Evolutionary conservation across 2,797 vertebrate species (phyloP), one percentile per base, ranked within the genome.

Genomic region (Cheirogaleus major): DNA sequence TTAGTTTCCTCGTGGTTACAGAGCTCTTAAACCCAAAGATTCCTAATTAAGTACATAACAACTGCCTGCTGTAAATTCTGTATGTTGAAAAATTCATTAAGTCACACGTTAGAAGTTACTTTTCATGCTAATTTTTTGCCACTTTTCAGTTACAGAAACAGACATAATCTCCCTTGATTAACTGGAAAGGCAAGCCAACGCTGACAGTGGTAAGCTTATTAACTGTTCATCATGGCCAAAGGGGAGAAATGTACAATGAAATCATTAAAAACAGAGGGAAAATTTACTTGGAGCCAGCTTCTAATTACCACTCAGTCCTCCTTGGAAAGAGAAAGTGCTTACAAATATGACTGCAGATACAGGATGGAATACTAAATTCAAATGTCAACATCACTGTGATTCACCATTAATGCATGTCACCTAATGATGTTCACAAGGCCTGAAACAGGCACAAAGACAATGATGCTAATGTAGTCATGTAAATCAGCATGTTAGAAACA

Each of bases 371-470:
- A 23, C 20, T 22, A 32, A 52, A 35, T 18, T 4, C 1, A 38
- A 55, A 35, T 0, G 65, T 67, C 69, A 59, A 10, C 15, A 14
- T 45, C n/a, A 4, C 23, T 11, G 32, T 76, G 95, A 72, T 78
- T 57, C 22, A 35, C 35, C 22, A 6, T 1, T 0, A 32, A 35
- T 0, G 3, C 7, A 14, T 0, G 4, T 3, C 14, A 43, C 30
- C 63, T 23, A 18, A 4, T 6, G 8, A 55, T 1, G 43, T 7
- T n/a, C 25, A 7, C 0, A 17, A n/a, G 38, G 50, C 83, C 92
- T 11, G 18, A 32, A 22, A 9, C 5, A 14, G 17, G 15, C 30
- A 23, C 22, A 15, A 5, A 76, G 30, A 35, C 38, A 10, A 35
- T 0, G 0, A 50, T 4, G 25, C 76, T 78, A 70, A 67, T 0